These are phyloP conservation scores for Helicorthomorpha holstii DNA, from an alignment of 1,140 invertebrate genomes.

Conservation along the genomic window DNA sequence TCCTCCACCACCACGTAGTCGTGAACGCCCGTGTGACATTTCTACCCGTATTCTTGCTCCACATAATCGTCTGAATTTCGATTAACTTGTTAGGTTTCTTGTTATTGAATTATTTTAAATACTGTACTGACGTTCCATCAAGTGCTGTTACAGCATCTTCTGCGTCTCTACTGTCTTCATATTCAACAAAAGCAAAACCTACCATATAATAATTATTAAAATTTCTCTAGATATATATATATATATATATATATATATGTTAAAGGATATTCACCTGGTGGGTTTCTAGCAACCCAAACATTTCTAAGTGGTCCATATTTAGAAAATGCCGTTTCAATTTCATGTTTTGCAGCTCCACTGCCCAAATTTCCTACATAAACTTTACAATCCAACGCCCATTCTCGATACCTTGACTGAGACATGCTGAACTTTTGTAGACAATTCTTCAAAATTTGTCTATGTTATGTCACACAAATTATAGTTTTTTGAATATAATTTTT, in stretches of 20 bases:
- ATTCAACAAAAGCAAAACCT: conserved; percentile 73
- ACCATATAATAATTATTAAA: neutral
- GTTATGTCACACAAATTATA: no score
- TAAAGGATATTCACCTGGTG: conserved; percentile 41
- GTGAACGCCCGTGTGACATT: conserved; percentile 8
- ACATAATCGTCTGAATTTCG: conserved; percentile 5
- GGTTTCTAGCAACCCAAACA: conserved; percentile 92
- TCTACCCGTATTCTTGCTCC: conserved; percentile 8
- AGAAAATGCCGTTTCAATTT: conserved; percentile 77
- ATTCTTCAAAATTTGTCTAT: no score
- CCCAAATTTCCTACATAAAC: conserved; percentile 97
- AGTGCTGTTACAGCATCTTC: conserved; percentile 89
- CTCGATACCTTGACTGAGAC: conserved; percentile 64
- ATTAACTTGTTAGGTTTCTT: no score
- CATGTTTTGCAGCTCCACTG: conserved; percentile 74
- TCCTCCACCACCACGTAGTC: conserved; percentile 6
- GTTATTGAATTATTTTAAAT: no score
- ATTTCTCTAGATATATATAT: neutral
- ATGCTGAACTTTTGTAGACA: no score
- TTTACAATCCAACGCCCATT: conserved; percentile 89
- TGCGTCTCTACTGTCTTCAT: conserved; percentile 55
- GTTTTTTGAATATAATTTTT: no score
- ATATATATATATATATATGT: neutral
- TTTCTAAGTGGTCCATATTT: conserved; percentile 90
- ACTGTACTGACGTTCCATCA: conserved; percentile 69